phyloP scores from a whole-genome alignment of 2,888 invertebrate genomes.

The Ormyrus rosae region DNA sequence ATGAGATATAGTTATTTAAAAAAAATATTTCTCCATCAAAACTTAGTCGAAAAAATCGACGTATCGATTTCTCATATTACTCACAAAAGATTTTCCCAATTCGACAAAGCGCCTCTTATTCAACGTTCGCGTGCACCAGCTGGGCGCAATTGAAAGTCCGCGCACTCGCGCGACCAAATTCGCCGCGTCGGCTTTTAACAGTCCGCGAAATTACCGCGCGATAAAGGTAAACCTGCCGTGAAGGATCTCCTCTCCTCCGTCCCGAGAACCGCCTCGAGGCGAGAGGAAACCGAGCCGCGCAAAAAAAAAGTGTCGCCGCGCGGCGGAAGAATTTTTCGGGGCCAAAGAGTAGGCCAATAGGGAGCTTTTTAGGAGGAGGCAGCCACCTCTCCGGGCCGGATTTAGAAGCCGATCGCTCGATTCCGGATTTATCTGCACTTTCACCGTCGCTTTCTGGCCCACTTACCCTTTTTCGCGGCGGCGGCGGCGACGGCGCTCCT shows the following conservation, averaged over 20 bases:
- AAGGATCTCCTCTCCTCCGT: constrained; percentile 10
- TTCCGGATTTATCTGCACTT: constrained; percentile 34
- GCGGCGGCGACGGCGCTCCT: neutral
- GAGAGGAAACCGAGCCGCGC: neutral
- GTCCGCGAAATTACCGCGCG: constrained; percentile 40
- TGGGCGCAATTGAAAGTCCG: constrained; percentile 18
- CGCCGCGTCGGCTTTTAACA: constrained; percentile 35
- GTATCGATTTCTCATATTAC: neutral
- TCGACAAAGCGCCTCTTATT: neutral
- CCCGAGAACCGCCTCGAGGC: neutral
- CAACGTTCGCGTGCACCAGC: neutral
- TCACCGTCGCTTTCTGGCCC: constrained; percentile 30
- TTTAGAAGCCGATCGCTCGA: constrained; percentile 32
- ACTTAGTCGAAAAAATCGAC: neutral
- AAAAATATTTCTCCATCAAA: neutral
- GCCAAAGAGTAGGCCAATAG: constrained; percentile 37
- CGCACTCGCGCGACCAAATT: constrained; percentile 3
- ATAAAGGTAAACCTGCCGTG: constrained; percentile 32
- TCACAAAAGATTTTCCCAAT: neutral
- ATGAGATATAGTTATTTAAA: too few species aligned
- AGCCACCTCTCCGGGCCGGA: neutral
- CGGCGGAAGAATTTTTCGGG: neutral
- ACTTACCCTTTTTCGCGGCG: constrained; percentile 24
- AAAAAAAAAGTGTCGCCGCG: neutral
- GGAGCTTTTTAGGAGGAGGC: neutral